Base-by-base conservation (phyloP, 2,888 invertebrate species). In the Heliconius aoede region DNA sequence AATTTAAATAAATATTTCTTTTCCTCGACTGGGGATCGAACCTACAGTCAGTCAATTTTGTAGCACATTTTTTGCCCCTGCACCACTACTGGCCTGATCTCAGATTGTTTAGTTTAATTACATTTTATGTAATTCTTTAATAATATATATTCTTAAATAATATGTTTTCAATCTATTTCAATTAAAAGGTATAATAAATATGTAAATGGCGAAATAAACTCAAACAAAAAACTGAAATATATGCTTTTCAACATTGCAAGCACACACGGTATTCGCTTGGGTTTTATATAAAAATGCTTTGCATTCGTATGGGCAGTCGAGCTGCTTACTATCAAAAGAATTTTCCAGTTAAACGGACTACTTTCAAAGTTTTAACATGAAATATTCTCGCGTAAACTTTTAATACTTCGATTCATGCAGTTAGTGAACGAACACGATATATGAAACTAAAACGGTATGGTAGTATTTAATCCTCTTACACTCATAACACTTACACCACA, bases 381-480 rank as follows among this genome's bases (percentile, higher is more conserved):
- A 76, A 72, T 76, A 74, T 78, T 32, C 75, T 72, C 76, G 67
- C 72, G 68, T 74, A 76, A 76, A 78, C 61, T 76, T 78, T 74
- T 76, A 78, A 78, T 76, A 58, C 74, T 55, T 75, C 55, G 30
- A 76, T 74, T 76, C 76, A 68, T 62, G 72, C 36, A 76, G 65
- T 75, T 73, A 65, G 58, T 69, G 58, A 79, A 58, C 61, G 73
- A 55, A 55, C 58, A 58, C 65, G 71, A 75, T 76, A 77, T 74
- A 79, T 74, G 73, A 76, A 71, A 75, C 72, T 74, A 72, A 77
- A 76, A 71, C 74, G 72, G 65, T 73, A 71, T 76, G 72, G 65
- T 78, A 55, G 46, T 69, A 72, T 73, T 67, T 76, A 78, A 79
- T 78, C 79, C 77, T 73, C 72, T 79, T 78, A 78, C 73, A 76